Conservation (phyloP, 2,888 invertebrate genomes). For the Ectemnius continuus region DNA sequence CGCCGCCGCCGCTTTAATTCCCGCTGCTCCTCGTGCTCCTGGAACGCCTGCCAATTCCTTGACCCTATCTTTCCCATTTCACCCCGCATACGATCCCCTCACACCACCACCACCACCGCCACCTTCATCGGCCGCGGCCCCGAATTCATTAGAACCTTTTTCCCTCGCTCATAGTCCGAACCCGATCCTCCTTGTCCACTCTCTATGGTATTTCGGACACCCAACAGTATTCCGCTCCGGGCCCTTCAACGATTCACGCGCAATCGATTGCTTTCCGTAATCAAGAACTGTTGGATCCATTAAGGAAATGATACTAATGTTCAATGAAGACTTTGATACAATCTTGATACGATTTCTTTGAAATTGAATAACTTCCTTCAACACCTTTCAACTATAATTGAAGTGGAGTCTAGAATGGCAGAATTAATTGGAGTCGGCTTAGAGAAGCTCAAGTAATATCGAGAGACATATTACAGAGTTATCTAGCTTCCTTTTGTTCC, state of each 20-base stretch:
- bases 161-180: constrained; percentile 22
- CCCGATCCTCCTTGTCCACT: neutral
- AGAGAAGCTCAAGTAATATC: no score
- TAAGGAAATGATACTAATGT: no score
- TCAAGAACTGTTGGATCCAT: no score
- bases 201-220: neutral
- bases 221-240: neutral
- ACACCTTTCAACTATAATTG: no score
- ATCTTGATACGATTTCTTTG: no score
- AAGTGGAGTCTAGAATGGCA: no score
- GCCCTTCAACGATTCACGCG: neutral
- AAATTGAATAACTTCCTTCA: no score
- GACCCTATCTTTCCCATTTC: constrained; percentile 1
- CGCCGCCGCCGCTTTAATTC: constrained; percentile 58
- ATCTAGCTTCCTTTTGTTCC: constrained; percentile 44
- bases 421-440: no score
- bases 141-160: constrained; percentile 52
- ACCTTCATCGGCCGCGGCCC: constrained; percentile 19
- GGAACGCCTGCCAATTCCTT: constrained; percentile 54
- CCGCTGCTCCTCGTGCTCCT: constrained; percentile 20
- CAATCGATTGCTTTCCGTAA: no score
- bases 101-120: neutral
- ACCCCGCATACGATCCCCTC: constrained; percentile 11
- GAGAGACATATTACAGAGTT: no score
- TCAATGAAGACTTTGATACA: no score